Conservation (phyloP, 2,888 invertebrate species). For the Ectemnius continuus region DNA sequence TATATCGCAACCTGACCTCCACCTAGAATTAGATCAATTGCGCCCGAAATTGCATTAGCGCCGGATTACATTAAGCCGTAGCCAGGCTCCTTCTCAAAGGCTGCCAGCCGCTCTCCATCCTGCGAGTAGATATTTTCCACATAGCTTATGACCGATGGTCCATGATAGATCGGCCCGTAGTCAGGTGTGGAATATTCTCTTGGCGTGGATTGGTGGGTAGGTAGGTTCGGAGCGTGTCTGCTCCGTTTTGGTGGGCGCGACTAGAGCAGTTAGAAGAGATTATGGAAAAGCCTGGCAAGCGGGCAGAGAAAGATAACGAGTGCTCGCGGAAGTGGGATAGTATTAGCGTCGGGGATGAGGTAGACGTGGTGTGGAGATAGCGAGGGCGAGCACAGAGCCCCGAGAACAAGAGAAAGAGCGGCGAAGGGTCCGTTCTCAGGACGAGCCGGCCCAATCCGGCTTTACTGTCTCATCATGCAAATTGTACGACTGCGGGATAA, state of each 20-base stretch:
- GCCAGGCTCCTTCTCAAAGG: too few relatives aligned
- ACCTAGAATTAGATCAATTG: too few relatives aligned
- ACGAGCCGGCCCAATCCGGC: conserved; percentile 59
- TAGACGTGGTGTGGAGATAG: conserved; percentile 33
- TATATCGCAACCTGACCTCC: too few relatives aligned
- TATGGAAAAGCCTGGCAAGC: conserved; percentile 53
- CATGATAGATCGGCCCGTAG: not conserved
- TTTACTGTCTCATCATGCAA: conserved; percentile 68
- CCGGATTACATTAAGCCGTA: too few relatives aligned
- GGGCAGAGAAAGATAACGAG: conserved; percentile 50
- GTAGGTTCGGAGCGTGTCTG: too few relatives aligned
- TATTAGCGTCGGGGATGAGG: conserved; percentile 23
- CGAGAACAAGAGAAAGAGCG: conserved; percentile 16
- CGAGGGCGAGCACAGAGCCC: conserved; percentile 22
- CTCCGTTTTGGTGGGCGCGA: conserved; percentile 3
- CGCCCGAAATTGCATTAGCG: too few relatives aligned
- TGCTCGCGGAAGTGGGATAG: conserved; percentile 21
- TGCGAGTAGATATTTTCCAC: not conserved
- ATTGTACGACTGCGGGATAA: conserved; percentile 64
- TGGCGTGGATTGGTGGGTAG: too few relatives aligned
- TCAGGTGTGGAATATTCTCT: too few relatives aligned
- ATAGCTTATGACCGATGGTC: not conserved
- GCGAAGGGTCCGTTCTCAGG: conserved; percentile 45
- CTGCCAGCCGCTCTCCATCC: not conserved
- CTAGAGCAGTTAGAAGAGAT: conserved; percentile 51